Evolutionary conservation across 2,113 vertebrate species (phyloP).

Genomic region (Naja naja): DNA sequence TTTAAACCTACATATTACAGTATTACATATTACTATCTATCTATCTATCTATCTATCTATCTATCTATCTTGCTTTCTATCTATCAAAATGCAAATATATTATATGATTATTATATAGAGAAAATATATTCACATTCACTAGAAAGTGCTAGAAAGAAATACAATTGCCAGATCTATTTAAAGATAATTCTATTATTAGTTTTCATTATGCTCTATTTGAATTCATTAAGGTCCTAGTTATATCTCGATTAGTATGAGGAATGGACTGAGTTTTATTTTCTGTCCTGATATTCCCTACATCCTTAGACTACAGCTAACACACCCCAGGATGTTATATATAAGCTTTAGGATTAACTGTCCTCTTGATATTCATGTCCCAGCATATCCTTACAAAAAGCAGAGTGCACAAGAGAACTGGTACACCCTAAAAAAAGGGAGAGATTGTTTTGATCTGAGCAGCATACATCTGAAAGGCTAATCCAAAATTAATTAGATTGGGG

Average conservation of each 20-base stretch:
- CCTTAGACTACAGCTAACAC: conserved; percentile 40
- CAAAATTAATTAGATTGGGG: conserved; percentile 69
- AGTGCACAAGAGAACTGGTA: conserved; percentile 44
- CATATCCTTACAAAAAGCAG: conserved; percentile 44
- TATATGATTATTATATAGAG: neutral
- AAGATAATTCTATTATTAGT: conserved; percentile 8
- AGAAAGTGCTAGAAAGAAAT: neutral
- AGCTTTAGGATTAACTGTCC: conserved; percentile 56
- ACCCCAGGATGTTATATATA: conserved; percentile 18
- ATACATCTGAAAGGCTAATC: conserved; percentile 62
- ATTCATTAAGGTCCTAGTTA: conserved; percentile 34
- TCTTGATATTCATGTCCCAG: conserved; percentile 57
- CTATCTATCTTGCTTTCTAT: no score
- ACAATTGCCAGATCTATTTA: conserved; percentile 17
- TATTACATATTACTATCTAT: neutral
- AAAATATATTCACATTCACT: neutral
- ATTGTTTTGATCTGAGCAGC: conserved; percentile 68
- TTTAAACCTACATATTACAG: neutral
- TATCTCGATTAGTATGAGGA: conserved; percentile 22
- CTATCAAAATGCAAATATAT: neutral
- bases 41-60: no score
- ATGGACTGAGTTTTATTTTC: neutral
- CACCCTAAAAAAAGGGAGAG: conserved; percentile 52
- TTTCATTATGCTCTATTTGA: conserved; percentile 35
- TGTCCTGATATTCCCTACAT: conserved; percentile 13